These are phyloP conservation scores for Coregonus suidteri DNA, from an alignment of 2,797 vertebrate species.

Conservation along the genomic window DNA sequence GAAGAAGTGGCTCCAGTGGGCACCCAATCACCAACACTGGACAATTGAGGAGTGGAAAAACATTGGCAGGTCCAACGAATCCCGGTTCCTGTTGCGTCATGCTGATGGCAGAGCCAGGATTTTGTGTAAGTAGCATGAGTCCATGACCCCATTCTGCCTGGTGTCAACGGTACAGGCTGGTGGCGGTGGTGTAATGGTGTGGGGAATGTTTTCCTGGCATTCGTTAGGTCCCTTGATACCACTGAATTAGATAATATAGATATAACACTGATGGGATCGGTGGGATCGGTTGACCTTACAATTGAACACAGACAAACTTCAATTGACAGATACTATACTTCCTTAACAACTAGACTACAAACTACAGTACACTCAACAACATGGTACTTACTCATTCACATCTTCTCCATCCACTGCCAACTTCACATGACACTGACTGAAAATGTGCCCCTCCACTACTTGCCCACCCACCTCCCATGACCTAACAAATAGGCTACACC, in stretches of 20 bases:
- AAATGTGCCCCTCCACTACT: conserved; percentile 33
- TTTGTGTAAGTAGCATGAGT: no score
- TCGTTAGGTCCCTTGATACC: no score
- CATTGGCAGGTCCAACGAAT: no score
- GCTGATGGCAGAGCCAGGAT: no score
- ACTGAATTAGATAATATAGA: conserved; percentile 63
- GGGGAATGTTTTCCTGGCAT: no score
- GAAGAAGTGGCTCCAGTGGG: no score
- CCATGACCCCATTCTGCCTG: no score
- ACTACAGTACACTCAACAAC: conserved; percentile 66
- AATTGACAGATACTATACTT: conserved; percentile 57
- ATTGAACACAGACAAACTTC: conserved; percentile 73
- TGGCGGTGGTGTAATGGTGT: no score
- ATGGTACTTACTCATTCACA: conserved; percentile 68
- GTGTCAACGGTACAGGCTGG: no score
- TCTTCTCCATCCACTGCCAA: conserved; percentile 68
- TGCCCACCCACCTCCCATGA: conserved; percentile 27
- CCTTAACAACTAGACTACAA: conserved; percentile 68
- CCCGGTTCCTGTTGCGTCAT: no score
- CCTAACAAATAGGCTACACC: conserved; percentile 58
- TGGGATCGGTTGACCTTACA: conserved; percentile 64
- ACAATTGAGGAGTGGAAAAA: no score
- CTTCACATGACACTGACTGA: conserved; percentile 64
- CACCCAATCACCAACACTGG: no score
- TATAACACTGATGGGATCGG: conserved; percentile 71